Evolutionary conservation across 2,888 invertebrate genomes (phyloP).

Genomic region (Campaea margaritaria): DNA sequence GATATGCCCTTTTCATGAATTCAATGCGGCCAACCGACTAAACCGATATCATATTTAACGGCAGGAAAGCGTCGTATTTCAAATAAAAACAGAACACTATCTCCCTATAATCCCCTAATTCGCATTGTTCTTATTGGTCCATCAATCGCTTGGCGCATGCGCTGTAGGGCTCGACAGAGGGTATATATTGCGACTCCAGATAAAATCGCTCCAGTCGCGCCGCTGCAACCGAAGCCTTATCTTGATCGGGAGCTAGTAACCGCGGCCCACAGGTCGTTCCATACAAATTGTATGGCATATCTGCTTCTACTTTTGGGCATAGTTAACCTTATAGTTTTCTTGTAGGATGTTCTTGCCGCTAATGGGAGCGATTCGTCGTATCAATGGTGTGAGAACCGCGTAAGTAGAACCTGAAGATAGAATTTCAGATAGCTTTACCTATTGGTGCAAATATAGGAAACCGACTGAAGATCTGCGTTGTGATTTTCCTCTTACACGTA

Average conservation of each 20-base stretch:
- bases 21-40: slow-evolving; percentile 3
- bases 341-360: slow-evolving; percentile 73
- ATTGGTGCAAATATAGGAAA: slow-evolving; percentile 57
- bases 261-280: slow-evolving; percentile 74
- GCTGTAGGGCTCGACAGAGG: slow-evolving; percentile 59
- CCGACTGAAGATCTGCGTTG: slow-evolving; percentile 31
- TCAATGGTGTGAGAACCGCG: slow-evolving; percentile 70
- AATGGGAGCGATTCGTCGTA: slow-evolving; percentile 76
- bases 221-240: slow-evolving; percentile 73
- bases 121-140: slow-evolving; percentile 77
- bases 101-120: slow-evolving; percentile 55
- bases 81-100: slow-evolving; percentile 38
- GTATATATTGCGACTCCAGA: slow-evolving; percentile 69
- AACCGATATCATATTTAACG: slow-evolving; percentile 5
- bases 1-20: slow-evolving; percentile 7
- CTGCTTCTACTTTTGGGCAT: slow-evolving; percentile 81
- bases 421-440: slow-evolving; percentile 48
- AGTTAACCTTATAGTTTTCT: slow-evolving; percentile 81
- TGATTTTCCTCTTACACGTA: slow-evolving; percentile 9
- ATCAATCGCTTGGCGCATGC: slow-evolving; percentile 73
- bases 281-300: slow-evolving; percentile 84
- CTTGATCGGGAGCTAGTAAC: slow-evolving; percentile 75
- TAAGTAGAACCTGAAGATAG: slow-evolving; percentile 55
- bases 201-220: slow-evolving; percentile 73
- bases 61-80: slow-evolving; percentile 11